Conservation (phyloP, 2,888 invertebrate genomes). For the Ctenicera cuprea region DNA sequence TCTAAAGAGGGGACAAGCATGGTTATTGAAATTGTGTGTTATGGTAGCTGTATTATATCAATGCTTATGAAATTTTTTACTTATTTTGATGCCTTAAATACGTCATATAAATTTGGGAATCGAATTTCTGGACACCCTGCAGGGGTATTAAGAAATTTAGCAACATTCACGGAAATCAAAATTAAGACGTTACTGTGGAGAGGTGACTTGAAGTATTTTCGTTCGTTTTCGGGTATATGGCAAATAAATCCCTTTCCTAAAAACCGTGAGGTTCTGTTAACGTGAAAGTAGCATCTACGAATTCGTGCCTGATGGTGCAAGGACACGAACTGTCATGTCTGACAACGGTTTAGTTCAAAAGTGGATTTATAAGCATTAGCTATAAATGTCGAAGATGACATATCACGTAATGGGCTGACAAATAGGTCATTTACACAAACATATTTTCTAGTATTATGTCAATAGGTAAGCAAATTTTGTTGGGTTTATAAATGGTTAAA, state of each 20-base stretch:
- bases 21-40: too few relatives aligned
- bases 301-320: slow-evolving; percentile 36
- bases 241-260: slow-evolving; percentile 25
- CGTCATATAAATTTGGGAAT: too few relatives aligned
- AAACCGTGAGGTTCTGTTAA: slow-evolving; percentile 19
- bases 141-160: too few relatives aligned
- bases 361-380: slow-evolving; percentile 50
- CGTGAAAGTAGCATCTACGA: neutral
- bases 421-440: slow-evolving; percentile 23
- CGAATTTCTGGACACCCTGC: too few relatives aligned
- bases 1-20: too few relatives aligned
- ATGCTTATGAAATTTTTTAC: too few relatives aligned
- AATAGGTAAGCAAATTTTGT: neutral
- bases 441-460: slow-evolving; percentile 28
- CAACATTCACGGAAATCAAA: neutral
- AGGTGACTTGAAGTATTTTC: slow-evolving; percentile 24
- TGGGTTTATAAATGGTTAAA: too few relatives aligned
- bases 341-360: slow-evolving; percentile 40
- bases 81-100: too few relatives aligned
- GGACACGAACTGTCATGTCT: slow-evolving; percentile 44
- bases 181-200: slow-evolving; percentile 12
- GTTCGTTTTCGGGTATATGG: slow-evolving; percentile 9
- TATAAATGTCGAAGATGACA: slow-evolving; percentile 47
- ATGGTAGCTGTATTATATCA: too few relatives aligned
- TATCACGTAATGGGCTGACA: slow-evolving; percentile 41